phyloP scores from a whole-genome alignment of 1,140 invertebrate genomes.

The Macrosteles quadrilineatus region DNA sequence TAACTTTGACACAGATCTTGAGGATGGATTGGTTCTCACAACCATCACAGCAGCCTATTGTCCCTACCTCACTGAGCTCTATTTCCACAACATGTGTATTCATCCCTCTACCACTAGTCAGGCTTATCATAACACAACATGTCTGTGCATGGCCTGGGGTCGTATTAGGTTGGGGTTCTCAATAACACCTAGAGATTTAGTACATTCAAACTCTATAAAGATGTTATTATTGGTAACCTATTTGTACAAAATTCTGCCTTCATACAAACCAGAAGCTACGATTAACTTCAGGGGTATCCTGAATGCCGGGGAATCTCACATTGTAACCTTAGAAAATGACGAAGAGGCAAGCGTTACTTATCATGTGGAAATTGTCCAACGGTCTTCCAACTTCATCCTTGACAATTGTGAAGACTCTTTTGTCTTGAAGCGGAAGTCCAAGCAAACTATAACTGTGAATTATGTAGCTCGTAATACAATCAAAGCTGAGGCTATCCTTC shows the following conservation, averaged over 20 bases:
- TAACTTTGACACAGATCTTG: slow-evolving; percentile 45
- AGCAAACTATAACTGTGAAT: background rate
- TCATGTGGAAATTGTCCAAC: slow-evolving; percentile 2
- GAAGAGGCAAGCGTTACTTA: slow-evolving; percentile 15
- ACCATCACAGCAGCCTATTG: slow-evolving; percentile 49
- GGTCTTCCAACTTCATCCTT: background rate
- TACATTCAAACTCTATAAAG: slow-evolving; percentile 46
- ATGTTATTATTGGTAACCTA: slow-evolving; percentile 50
- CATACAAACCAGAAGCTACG: slow-evolving; percentile 38
- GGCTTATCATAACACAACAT: slow-evolving; percentile 50
- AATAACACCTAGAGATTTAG: slow-evolving; percentile 47
- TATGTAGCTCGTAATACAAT: slow-evolving; percentile 23
- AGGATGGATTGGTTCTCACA: slow-evolving; percentile 48
- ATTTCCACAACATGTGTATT: slow-evolving; percentile 46
- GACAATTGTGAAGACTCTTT: background rate
- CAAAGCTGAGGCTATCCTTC: slow-evolving; percentile 26
- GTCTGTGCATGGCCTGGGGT: slow-evolving; percentile 48
- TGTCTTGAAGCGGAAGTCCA: background rate
- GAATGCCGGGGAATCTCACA: slow-evolving; percentile 2
- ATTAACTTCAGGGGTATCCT: slow-evolving; percentile 26
- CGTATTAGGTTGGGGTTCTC: slow-evolving; percentile 49
- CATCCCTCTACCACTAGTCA: slow-evolving; percentile 44
- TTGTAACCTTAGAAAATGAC: slow-evolving; percentile 27
- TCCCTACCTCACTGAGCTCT: slow-evolving; percentile 47
- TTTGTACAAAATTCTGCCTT: slow-evolving; percentile 48